A percentile compares a stretch with the other conserved stretches of the same genome.
Evolutionary conservation across 2,797 vertebrate genomes (phyloP).

Genomic region (Pseudopleuronectes americanus): DNA sequence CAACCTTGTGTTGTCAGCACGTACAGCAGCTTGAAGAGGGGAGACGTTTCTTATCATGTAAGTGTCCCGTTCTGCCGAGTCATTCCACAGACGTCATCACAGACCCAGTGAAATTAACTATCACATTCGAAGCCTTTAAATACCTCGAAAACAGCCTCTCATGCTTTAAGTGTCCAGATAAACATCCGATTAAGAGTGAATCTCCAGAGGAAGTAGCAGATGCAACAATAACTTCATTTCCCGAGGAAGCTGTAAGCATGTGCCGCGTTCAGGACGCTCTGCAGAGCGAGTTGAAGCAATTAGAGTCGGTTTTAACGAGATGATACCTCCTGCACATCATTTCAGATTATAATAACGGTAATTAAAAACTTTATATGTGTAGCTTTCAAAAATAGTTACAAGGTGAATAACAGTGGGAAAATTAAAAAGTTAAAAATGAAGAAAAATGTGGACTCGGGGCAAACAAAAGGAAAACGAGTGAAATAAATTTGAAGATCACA

Average conservation of each 20-base stretch:
- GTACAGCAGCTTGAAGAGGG: background rate
- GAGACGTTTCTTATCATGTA: background rate
- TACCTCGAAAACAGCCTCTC: background rate
- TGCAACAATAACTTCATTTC: background rate
- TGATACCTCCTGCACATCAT: no score
- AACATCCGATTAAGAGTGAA: background rate
- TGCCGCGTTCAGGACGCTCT: background rate
- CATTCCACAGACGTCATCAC: background rate
- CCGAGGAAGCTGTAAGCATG: background rate
- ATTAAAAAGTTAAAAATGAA: no score
- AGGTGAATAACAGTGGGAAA: no score
- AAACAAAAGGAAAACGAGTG: no score
- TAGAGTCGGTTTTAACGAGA: no score
- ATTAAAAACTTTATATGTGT: no score
- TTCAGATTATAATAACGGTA: no score
- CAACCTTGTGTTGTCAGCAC: conserved; percentile 16
- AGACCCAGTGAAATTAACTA: background rate
- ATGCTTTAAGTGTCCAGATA: background rate
- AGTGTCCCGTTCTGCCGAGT: background rate
- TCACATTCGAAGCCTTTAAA: conserved; percentile 6
- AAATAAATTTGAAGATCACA: no score
- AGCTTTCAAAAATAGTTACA: no score
- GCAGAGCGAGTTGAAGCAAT: no score
- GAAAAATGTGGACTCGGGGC: no score
- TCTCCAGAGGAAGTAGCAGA: background rate